Evolutionary conservation across 2,888 invertebrate species (phyloP).

Genomic region (Polyommatus icarus): DNA sequence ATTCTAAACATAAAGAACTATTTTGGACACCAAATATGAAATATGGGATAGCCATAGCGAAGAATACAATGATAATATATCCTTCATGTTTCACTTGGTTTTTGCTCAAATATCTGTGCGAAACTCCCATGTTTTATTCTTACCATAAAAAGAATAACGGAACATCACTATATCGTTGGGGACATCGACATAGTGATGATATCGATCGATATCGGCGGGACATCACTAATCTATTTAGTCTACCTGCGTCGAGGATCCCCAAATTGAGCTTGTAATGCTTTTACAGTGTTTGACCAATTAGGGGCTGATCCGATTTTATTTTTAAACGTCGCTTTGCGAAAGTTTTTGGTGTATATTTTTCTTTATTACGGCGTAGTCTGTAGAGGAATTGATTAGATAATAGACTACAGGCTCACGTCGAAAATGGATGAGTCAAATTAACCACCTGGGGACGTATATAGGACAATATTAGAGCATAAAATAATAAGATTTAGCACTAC

Average conservation of each 20-base stretch:
- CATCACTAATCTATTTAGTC: conserved; percentile 27
- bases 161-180: background rate
- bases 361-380: background rate
- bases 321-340: background rate
- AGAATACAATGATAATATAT: too few species aligned
- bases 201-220: conserved; percentile 1
- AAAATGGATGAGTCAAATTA: too few species aligned
- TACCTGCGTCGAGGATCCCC: conserved; percentile 5
- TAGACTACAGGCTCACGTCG: too few species aligned
- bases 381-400: background rate
- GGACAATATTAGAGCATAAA: too few species aligned
- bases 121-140: too few species aligned
- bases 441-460: too few species aligned
- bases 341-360: background rate
- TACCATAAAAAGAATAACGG: background rate
- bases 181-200: background rate
- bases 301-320: conserved; percentile 7
- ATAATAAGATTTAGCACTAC: too few species aligned
- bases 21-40: too few species aligned
- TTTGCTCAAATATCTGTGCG: too few species aligned
- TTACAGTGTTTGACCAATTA: conserved; percentile 28
- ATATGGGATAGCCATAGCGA: too few species aligned
- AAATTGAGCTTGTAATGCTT: conserved; percentile 27
- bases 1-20: too few species aligned
- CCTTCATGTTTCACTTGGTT: too few species aligned